These are phyloP conservation scores for Dinothrombium tinctorium DNA, from an alignment of 1,140 invertebrate species.

Conservation along the genomic window DNA sequence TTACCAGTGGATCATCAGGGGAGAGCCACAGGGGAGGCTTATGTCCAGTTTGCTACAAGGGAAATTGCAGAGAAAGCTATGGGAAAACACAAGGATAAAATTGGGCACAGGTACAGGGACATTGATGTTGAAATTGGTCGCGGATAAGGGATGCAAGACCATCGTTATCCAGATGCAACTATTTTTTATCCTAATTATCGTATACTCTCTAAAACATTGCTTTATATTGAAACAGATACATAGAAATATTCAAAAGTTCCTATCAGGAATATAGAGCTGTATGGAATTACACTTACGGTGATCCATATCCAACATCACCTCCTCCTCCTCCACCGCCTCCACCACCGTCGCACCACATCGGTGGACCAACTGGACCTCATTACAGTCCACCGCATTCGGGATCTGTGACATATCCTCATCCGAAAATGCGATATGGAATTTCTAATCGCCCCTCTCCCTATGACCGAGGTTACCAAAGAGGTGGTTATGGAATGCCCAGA, in stretches of 20 bases:
- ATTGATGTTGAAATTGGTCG: too few species aligned
- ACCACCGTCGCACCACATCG: too few species aligned
- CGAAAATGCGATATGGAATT: background rate
- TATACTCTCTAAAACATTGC: too few species aligned
- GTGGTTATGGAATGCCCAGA: background rate
- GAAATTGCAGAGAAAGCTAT: constrained; percentile 82
- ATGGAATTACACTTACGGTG: background rate
- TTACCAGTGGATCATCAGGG: constrained; percentile 80
- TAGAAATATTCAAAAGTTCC: constrained; percentile 75
- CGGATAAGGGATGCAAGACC: too few species aligned
- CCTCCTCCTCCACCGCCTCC: too few species aligned
- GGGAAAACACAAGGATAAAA: constrained; percentile 92
- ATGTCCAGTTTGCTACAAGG: constrained; percentile 87
- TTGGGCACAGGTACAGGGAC: constrained; percentile 99
- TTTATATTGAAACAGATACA: constrained; percentile 39
- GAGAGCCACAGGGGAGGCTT: constrained; percentile 86
- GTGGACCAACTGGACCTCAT: too few species aligned
- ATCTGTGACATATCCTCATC: background rate
- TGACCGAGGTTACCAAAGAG: background rate
- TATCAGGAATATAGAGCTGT: constrained; percentile 40
- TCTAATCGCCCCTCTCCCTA: background rate
- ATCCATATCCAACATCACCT: constrained; percentile 1
- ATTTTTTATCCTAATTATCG: too few species aligned
- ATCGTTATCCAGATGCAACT: too few species aligned
- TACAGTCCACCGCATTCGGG: too few species aligned